Evolutionary conservation across 2,888 invertebrate genomes (phyloP).

Genomic region (Nasonia oneida): DNA sequence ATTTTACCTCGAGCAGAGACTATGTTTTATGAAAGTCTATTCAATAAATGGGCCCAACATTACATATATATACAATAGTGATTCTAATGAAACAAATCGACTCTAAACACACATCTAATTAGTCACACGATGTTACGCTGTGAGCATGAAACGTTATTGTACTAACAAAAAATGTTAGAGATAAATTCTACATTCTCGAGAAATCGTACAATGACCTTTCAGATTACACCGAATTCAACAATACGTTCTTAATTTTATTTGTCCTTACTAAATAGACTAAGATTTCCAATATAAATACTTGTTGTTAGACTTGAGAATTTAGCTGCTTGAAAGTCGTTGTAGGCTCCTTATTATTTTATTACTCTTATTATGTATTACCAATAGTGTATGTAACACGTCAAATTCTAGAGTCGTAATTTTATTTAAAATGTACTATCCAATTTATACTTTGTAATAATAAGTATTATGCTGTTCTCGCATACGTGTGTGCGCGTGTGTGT

Average conservation of each 20-base stretch:
- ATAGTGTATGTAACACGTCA: slow-evolving; percentile 38
- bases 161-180: slow-evolving; percentile 13
- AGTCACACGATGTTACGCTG: slow-evolving; percentile 23
- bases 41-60: slow-evolving; percentile 9
- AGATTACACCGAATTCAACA: slow-evolving; percentile 4
- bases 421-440: slow-evolving; percentile 23
- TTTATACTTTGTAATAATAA: not conserved
- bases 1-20: slow-evolving; percentile 24
- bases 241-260: not conserved
- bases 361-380: not conserved
- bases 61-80: not conserved
- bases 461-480: slow-evolving; percentile 57
- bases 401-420: slow-evolving; percentile 44
- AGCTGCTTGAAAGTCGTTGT: slow-evolving; percentile 49
- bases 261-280: slow-evolving; percentile 44
- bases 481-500: slow-evolving; percentile 67
- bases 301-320: slow-evolving; percentile 33
- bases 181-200: not conserved
- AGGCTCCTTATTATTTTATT: not conserved
- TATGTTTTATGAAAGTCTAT: slow-evolving; percentile 14
- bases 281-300: not conserved
- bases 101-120: slow-evolving; percentile 33
- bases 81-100: slow-evolving; percentile 26
- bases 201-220: slow-evolving; percentile 43
- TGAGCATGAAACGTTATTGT: slow-evolving; percentile 41